Conservation (phyloP, 23 tunicate genomes). For the Ascidia mentula region DNA sequence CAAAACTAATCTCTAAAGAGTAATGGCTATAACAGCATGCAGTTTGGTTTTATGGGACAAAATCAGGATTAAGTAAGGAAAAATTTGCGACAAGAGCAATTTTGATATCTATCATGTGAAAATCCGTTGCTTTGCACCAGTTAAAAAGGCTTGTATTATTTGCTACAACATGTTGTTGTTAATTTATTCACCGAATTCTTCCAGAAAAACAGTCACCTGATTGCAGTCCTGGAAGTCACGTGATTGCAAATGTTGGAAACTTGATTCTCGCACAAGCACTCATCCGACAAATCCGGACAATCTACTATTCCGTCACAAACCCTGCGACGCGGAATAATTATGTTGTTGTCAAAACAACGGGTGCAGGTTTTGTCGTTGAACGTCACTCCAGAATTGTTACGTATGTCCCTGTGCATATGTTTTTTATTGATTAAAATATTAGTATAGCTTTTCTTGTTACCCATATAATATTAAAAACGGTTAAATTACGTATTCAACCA, state of each 20-base stretch:
- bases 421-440: too few species aligned
- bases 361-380: background rate
- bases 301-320: background rate
- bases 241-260: background rate
- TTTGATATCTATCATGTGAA: background rate
- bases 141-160: background rate
- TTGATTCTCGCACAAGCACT: background rate
- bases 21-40: too few species aligned
- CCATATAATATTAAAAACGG: too few species aligned
- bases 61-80: too few species aligned
- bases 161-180: background rate
- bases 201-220: too few species aligned
- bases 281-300: background rate
- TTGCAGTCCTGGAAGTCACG: background rate
- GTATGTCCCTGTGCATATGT: constrained; percentile 1
- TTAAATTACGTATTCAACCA: too few species aligned
- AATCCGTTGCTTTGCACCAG: background rate
- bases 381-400: background rate
- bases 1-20: too few species aligned
- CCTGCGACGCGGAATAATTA: background rate
- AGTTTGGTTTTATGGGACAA: too few species aligned
- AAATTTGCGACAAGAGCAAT: background rate
- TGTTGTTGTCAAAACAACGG: background rate
- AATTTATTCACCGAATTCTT: too few species aligned
- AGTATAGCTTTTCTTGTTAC: too few species aligned